A percentile compares a stretch with the other conserved stretches of the same genome.
Evolutionary conservation across 2,888 invertebrate genomes (phyloP).

Genomic region (Ophion costatus): DNA sequence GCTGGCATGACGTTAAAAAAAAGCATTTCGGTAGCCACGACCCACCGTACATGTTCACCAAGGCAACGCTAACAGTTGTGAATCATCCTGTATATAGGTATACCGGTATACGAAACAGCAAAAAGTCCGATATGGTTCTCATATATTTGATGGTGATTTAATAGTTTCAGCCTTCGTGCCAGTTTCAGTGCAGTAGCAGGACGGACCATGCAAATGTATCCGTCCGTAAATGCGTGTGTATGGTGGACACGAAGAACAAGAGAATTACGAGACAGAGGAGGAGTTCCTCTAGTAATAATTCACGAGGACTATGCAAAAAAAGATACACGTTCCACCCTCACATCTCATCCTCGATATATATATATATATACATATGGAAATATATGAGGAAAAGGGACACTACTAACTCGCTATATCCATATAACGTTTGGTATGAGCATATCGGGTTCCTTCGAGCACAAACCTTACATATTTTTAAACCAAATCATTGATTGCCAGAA

Average conservation of each 20-base stretch:
- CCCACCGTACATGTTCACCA: background rate
- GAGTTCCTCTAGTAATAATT: slow-evolving; percentile 58
- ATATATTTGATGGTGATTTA: slow-evolving; percentile 50
- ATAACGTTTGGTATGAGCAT: too few relatives aligned
- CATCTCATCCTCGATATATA: background rate
- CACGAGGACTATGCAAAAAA: slow-evolving; percentile 51
- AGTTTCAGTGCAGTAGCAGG: slow-evolving; percentile 22
- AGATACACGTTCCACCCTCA: slow-evolving; percentile 33
- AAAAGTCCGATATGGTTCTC: slow-evolving; percentile 18
- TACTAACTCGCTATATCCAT: too few relatives aligned
- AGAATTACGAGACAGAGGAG: slow-evolving; percentile 60
- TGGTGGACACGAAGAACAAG: slow-evolving; percentile 37
- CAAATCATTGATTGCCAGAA: background rate
- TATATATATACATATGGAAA: too few relatives aligned
- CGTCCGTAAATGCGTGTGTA: slow-evolving; percentile 4
- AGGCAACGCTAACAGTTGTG: background rate
- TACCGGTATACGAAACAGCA: background rate
- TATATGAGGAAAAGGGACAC: too few relatives aligned
- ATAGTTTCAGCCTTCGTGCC: slow-evolving; percentile 24
- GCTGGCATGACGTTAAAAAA: background rate
- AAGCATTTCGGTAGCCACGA: background rate
- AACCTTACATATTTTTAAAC: background rate
- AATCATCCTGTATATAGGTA: background rate
- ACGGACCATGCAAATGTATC: slow-evolving; percentile 37
- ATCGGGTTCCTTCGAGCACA: too few relatives aligned